phyloP scores from a whole-genome alignment of 1,140 invertebrate species.

The Drosophila insularis region DNA sequence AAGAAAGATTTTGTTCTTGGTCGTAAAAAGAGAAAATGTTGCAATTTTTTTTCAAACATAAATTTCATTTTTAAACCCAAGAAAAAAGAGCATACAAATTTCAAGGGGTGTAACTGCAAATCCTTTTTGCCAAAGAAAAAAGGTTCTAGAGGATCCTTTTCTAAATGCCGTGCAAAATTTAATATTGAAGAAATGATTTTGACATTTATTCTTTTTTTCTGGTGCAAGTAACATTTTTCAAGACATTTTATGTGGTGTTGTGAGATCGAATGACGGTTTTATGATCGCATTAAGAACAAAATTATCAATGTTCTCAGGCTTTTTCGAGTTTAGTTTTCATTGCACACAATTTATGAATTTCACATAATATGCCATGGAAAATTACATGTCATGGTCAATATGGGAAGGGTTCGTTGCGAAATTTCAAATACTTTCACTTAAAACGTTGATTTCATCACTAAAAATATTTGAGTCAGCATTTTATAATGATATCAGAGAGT shows the following conservation, averaged over 20 bases:
- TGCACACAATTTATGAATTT: constrained; percentile 43
- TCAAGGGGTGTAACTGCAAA: constrained; percentile 41
- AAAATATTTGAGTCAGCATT: constrained; percentile 49
- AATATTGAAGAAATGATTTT: constrained; percentile 62
- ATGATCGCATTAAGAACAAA: constrained; percentile 64
- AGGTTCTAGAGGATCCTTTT: constrained; percentile 1
- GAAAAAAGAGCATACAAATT: constrained; percentile 7
- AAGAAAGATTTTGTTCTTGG: constrained; percentile 34
- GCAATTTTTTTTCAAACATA: constrained; percentile 41
- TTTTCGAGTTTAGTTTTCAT: constrained; percentile 41
- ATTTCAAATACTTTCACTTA: constrained; percentile 6
- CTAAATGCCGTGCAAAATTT: constrained; percentile 75
- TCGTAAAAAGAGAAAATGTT: constrained; percentile 54
- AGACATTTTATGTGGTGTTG: constrained; percentile 62
- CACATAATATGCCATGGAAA: constrained; percentile 23
- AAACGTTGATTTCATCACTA: constrained; percentile 24
- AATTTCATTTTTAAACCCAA: constrained; percentile 39
- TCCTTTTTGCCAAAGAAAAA: constrained; percentile 22
- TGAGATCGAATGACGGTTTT: constrained; percentile 67
- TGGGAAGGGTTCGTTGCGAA: not conserved
- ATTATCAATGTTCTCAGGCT: constrained; percentile 29
- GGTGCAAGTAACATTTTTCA: constrained; percentile 37
- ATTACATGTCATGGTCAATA: not conserved
- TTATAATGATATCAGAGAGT: constrained; percentile 52
- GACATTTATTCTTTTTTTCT: constrained; percentile 43